Evolutionary conservation across 2,113 vertebrate species (phyloP), one percentile per base, ranked within the genome.

Genomic region (Falco punctatus): DNA sequence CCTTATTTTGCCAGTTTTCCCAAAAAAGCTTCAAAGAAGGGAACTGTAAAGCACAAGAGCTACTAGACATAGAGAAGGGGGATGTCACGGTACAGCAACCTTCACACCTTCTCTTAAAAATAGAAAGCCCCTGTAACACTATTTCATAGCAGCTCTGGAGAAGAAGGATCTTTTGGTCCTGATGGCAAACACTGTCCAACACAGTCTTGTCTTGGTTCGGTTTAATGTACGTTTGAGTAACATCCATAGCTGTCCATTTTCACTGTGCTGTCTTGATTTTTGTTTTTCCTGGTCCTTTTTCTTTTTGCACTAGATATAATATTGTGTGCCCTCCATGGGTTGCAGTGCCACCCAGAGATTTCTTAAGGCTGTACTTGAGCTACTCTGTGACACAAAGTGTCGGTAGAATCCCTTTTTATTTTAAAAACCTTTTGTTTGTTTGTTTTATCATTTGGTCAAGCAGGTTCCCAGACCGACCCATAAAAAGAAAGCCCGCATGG

Each of bases 401-500:
- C 44, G 6, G 78, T 94, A 95, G 97, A 96, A 71, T 95, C 88
- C 97, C 93, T 87, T 95, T 95, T 95, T 70, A 46, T 96, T 92
- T 95, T 97, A 88, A 88, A 97, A 86, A 94, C 93, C 46, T 74
- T 97, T 93, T 92, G 98, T 67, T 95, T 98, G 93, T 98, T 94
- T 98, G 97, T 98, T 98, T 98, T 98, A 98, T 98, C 97, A 97
- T 98, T 98, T 98, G 98, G 97, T 98, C 98, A 98, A 98, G 98
- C 98, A 98, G 98, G 98, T 98, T 97, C 97, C 98, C 98, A 98
- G 98, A 96, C 98, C 97, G 96, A 97, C 98, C 98, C 99, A 99
- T 98, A 99, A 99, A 99, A 99, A 99, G 99, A 99, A 99, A 99
- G 99, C 99, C 98, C 98, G 99, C 98, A 99, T 99, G 99, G 99